Evolutionary conservation across 2,797 vertebrate species (phyloP).

Genomic region (Picus viridis): DNA sequence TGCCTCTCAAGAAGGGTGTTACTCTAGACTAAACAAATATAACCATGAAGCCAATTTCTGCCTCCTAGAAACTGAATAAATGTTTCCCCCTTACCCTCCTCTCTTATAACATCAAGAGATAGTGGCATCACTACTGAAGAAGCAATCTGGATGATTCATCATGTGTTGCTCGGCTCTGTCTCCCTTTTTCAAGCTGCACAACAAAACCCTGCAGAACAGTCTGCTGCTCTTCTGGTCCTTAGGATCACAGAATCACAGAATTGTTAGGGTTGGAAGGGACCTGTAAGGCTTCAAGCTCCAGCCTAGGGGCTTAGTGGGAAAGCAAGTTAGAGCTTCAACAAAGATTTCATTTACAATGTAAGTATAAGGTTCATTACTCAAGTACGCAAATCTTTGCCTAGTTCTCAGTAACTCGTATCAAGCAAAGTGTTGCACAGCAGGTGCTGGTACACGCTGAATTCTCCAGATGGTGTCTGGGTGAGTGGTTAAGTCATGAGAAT

Average conservation of each 20-base stretch:
- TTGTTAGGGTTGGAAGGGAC: too few species aligned
- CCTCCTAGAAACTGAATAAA: neutral
- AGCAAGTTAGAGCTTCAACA: neutral
- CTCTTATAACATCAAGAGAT: neutral
- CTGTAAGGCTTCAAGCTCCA: neutral
- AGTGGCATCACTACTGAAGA: neutral
- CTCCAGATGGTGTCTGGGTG: neutral
- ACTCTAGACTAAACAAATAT: neutral
- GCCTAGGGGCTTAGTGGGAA: neutral
- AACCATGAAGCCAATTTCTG: neutral
- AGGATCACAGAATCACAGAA: too few species aligned
- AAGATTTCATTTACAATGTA: neutral
- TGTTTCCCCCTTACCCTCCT: neutral
- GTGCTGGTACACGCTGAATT: fast-evolving
- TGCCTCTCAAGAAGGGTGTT: neutral
- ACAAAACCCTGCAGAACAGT: neutral
- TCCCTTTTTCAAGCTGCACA: neutral
- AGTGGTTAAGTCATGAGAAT: neutral
- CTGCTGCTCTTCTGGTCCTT: neutral
- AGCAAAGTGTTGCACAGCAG: neutral
- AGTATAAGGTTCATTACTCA: neutral
- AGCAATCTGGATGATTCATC: neutral
- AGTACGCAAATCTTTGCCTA: neutral
- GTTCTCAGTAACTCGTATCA: neutral
- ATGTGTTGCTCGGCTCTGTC: neutral